phyloP scores from a whole-genome alignment of 2,888 invertebrate species.

The Salpingus planirostris region DNA sequence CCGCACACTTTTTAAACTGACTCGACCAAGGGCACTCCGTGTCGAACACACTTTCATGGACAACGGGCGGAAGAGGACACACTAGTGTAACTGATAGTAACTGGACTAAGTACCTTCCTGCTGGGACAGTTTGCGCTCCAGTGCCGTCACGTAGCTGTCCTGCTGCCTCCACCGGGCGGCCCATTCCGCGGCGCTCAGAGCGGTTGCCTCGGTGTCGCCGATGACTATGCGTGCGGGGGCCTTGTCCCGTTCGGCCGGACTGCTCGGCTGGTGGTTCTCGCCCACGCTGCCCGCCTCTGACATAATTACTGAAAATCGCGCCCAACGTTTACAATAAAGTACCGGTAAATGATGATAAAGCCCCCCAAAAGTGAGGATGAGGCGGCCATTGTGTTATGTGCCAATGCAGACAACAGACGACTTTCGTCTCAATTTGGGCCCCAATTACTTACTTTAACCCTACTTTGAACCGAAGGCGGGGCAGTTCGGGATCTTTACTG shows the following conservation, averaged over 20 bases:
- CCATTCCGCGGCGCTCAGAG: slow-evolving; percentile 56
- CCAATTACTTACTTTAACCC: slow-evolving; percentile 3
- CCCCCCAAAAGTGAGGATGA: too few relatives aligned
- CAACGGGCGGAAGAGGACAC: slow-evolving; percentile 12
- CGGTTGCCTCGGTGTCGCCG: slow-evolving; percentile 56
- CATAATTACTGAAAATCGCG: too few relatives aligned
- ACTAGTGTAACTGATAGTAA: slow-evolving; percentile 31
- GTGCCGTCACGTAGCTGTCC: slow-evolving; percentile 65
- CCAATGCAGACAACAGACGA: slow-evolving; percentile 15
- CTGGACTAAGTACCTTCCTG: slow-evolving; percentile 66
- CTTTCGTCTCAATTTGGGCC: not conserved
- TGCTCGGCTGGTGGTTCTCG: slow-evolving; percentile 37
- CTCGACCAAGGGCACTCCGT: not conserved
- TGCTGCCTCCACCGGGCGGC: slow-evolving; percentile 64
- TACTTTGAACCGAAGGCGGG: not conserved
- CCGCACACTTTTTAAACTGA: slow-evolving; percentile 16
- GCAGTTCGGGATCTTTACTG: not conserved
- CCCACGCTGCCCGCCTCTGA: slow-evolving; percentile 24
- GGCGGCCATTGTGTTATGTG: slow-evolving; percentile 16
- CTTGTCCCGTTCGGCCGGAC: slow-evolving; percentile 44
- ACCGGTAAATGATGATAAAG: too few relatives aligned
- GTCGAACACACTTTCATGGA: not conserved
- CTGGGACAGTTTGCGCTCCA: slow-evolving; percentile 65
- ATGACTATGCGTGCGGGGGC: slow-evolving; percentile 50
- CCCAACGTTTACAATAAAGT: too few relatives aligned